phyloP scores from a whole-genome alignment of 2,797 vertebrate genomes.

The Petrocephalus schoutedeni region DNA sequence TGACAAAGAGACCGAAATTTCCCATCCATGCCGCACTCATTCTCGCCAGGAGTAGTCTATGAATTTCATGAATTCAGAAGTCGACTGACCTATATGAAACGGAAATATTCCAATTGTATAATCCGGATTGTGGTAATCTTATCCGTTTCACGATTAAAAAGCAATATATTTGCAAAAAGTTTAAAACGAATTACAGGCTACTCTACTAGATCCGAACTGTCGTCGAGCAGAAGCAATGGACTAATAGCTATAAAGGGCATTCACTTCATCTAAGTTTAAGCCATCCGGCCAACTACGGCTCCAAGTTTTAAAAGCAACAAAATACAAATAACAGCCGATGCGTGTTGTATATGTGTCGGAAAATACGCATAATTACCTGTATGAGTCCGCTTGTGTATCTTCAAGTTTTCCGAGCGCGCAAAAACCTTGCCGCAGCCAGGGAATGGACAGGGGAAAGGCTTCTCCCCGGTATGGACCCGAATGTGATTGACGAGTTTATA shows the following conservation, averaged over 20 bases:
- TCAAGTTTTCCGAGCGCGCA: constrained; percentile 82
- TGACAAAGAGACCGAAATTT: neutral
- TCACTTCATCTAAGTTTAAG: neutral
- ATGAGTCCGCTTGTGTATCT: constrained; percentile 84
- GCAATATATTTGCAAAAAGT: neutral
- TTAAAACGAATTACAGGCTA: neutral
- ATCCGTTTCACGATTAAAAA: neutral
- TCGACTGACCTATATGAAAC: neutral
- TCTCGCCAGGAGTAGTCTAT: neutral
- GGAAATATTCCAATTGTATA: neutral
- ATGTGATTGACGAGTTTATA: constrained; percentile 86
- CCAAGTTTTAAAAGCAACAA: neutral
- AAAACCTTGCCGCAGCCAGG: constrained; percentile 83
- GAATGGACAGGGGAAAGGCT: constrained; percentile 82
- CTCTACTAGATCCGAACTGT: neutral
- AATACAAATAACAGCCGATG: neutral
- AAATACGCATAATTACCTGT: constrained; percentile 64
- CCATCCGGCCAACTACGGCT: neutral
- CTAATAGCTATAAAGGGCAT: neutral
- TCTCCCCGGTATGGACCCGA: constrained; percentile 81
- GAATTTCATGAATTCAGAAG: neutral
- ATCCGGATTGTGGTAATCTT: neutral
- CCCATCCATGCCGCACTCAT: neutral
- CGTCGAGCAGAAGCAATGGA: neutral
- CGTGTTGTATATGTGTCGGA: neutral